phyloP scores from a whole-genome alignment of 37 sponge, comb jelly and placozoan species.

The Theonella swinhoei region DNA sequence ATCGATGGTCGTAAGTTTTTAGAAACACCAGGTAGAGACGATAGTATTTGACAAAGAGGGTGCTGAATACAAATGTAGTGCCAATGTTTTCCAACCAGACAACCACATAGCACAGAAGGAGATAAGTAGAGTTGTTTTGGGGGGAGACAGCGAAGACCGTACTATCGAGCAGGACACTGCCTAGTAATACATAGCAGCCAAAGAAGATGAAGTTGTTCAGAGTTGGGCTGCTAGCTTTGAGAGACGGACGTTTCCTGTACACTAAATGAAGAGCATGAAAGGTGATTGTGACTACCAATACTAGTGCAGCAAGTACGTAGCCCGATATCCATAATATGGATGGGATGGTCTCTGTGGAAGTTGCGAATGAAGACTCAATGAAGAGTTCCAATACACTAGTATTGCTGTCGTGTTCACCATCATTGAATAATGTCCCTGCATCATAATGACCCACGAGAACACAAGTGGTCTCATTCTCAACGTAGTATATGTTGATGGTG shows the following conservation, averaged over 20 bases:
- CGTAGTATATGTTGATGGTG: neutral
- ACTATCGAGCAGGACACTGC: neutral
- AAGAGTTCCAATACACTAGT: neutral
- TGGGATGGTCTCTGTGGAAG: neutral
- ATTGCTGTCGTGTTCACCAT: neutral
- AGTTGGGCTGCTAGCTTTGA: conserved; percentile 5
- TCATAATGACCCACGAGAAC: neutral
- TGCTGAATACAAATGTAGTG: neutral
- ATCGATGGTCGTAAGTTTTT: neutral
- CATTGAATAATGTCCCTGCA: neutral
- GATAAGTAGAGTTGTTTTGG: neutral
- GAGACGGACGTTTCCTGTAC: too few relatives aligned
- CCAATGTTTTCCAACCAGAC: neutral
- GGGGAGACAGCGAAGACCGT: neutral
- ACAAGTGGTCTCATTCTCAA: neutral
- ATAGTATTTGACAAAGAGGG: conserved; percentile 1
- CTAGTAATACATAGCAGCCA: neutral
- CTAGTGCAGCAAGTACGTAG: neutral
- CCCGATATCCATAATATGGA: neutral
- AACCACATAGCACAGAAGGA: neutral
- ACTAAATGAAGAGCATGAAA: neutral
- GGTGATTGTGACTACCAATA: neutral
- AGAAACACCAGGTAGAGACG: conserved; percentile 4
- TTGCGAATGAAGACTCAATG: neutral
- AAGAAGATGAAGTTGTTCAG: conserved; percentile 23